phyloP scores from a whole-genome alignment of 1,140 invertebrate species.

The Conus betulinus region DNA sequence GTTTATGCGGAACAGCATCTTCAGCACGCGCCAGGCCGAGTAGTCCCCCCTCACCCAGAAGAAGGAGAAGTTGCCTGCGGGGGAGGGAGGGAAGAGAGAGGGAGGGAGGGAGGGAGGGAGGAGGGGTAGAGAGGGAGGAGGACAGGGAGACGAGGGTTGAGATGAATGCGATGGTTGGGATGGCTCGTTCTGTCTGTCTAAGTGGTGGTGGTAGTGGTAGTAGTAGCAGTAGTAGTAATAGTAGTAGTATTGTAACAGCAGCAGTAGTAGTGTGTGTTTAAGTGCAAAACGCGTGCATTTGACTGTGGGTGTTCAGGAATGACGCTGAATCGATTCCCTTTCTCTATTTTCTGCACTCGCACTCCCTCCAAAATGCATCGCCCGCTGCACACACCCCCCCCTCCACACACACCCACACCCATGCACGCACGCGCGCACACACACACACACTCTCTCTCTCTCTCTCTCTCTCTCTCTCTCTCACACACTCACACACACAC shows the following conservation, averaged over 20 bases:
- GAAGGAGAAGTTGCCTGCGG: constrained; percentile 67
- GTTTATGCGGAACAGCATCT: constrained; percentile 69
- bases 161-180: not conserved
- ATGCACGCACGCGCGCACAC: not conserved
- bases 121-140: too few species aligned
- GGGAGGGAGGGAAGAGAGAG: too few species aligned
- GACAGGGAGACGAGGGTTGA: not conserved
- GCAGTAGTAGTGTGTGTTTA: too few species aligned
- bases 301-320: too few species aligned
- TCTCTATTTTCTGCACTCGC: too few species aligned
- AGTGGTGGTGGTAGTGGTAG: too few species aligned
- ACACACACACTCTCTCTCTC: not conserved
- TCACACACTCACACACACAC: not conserved
- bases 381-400: not conserved
- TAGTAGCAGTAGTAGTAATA: too few species aligned
- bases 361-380: too few species aligned
- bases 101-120: too few species aligned
- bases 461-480: not conserved
- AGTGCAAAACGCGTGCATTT: too few species aligned
- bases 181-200: not conserved
- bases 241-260: too few species aligned
- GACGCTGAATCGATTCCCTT: too few species aligned
- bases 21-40: constrained; percentile 59
- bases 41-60: constrained; percentile 66
- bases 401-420: not conserved